Base-by-base conservation (phyloP, 2,888 invertebrate species). In the Shargacucullia verbasci region DNA sequence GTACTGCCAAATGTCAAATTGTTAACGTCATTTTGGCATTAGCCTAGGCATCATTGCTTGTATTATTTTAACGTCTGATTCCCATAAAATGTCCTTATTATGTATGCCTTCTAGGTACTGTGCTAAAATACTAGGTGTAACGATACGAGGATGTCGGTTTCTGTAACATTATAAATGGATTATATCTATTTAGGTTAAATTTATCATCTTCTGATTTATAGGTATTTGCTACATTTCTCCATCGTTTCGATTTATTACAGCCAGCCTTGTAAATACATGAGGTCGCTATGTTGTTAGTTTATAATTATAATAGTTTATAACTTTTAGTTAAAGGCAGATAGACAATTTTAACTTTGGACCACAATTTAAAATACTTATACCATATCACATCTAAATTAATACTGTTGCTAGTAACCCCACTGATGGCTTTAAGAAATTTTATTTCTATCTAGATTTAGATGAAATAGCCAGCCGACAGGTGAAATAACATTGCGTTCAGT, bases 1-100 rank as follows among this genome's bases (percentile, higher is more conserved):
- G 55, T 62, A 61, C 50, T 73, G 73, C 76, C 76, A 78, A 77
- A 66, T 61, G 44, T 70, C 66, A 65, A 62, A 50, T 20, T 54
- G 14, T 48, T 39, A 41, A 47, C 48, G 56, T 63, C 38, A 56
- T 39, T 35, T 31, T 72, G 55, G 47, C 57, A 54, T 46, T 43
- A 44, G 15, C 33, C 13, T 53, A 33, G 43, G n/a, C 20, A 35
- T 20, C 44, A 35, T 44, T 52, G 43, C 29, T 53, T 43, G 38
- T 33, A 38, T 49, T 54, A 43, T 39, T 56, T 43, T 44, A 7
- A 34, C 13, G 34, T 14, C n/a, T 29, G 14, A 10, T 20, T 29
- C n/a, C 27, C n/a, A 40, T 9, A 33, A 43, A 15, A 13, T 29
- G 8, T 11, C 5, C 33, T 9, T 20, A 35, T 34, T 2, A 3